Conservation (phyloP, 1,140 invertebrate genomes). For the Mamestra configurata region DNA sequence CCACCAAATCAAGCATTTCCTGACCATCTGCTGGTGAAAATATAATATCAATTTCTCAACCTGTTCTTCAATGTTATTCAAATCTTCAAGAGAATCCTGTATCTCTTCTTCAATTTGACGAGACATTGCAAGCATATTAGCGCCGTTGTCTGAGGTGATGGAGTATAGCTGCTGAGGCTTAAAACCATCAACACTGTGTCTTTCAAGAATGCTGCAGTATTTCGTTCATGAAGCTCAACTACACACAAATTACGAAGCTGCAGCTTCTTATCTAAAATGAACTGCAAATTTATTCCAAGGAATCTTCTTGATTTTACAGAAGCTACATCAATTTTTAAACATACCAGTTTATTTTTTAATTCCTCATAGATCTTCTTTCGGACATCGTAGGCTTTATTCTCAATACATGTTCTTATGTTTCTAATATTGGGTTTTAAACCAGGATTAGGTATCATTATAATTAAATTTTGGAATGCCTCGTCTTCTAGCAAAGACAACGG, state of each 20-base stretch:
- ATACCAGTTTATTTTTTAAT: constrained; percentile 3
- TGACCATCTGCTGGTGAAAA: constrained; percentile 5
- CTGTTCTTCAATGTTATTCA: background rate
- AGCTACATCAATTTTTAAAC: background rate
- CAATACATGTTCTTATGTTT: constrained; percentile 2
- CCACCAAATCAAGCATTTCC: constrained; percentile 18
- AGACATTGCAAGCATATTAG: constrained; percentile 13
- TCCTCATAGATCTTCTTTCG: constrained; percentile 15
- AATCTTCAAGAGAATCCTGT: background rate
- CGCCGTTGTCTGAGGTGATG: background rate
- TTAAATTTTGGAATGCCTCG: constrained; percentile 8
- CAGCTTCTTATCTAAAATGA: constrained; percentile 2
- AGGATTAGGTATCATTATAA: constrained; percentile 2
- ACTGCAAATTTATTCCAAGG: constrained; percentile 1
- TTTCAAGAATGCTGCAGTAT: constrained; percentile 11
- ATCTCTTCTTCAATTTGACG: constrained; percentile 18
- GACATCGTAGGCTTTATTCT: background rate
- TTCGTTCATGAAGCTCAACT: background rate
- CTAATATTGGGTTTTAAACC: constrained; percentile 4
- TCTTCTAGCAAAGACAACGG: constrained; percentile 1
- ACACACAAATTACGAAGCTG: constrained; percentile 9
- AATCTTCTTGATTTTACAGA: constrained; percentile 16
- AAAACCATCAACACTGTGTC: background rate
- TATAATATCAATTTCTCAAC: no score
- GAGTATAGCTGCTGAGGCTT: background rate